Evolutionary conservation across 2,797 vertebrate species (phyloP).

Genomic region (Parauchenoglanis punctatus): DNA sequence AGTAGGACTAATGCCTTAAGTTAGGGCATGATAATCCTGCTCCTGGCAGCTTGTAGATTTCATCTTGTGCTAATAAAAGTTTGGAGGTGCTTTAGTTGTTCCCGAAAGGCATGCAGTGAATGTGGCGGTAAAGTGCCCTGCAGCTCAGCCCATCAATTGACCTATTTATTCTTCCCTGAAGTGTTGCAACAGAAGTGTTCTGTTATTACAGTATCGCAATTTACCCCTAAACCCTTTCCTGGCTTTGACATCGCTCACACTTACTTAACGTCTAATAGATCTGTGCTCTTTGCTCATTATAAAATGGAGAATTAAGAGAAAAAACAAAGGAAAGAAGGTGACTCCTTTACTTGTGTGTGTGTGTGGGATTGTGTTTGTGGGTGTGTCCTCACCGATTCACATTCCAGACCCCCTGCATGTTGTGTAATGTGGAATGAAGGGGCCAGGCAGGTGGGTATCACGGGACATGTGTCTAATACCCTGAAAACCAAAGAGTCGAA

Average conservation of each 20-base stretch:
- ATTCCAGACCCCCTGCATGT: constrained; percentile 77
- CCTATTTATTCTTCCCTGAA: constrained; percentile 23
- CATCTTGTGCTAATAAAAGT: constrained; percentile 13
- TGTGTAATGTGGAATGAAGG: constrained; percentile 73
- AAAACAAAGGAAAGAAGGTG: no score
- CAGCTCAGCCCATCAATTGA: constrained; percentile 12
- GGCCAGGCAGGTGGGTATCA: constrained; percentile 64
- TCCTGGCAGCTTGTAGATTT: background rate
- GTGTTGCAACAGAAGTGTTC: constrained; percentile 16
- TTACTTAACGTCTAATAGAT: background rate
- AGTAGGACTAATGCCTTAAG: background rate
- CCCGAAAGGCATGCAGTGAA: constrained; percentile 8
- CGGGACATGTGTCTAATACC: background rate
- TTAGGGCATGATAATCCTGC: background rate
- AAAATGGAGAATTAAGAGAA: background rate
- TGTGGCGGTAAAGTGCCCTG: background rate
- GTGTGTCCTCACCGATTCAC: constrained; percentile 63
- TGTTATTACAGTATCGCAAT: background rate
- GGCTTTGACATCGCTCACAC: background rate
- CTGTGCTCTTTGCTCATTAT: background rate
- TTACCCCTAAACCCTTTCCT: background rate
- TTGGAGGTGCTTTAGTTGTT: constrained; percentile 16
- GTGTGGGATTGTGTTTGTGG: constrained; percentile 36
- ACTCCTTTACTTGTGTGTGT: background rate
- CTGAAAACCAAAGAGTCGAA: constrained; percentile 19